Evolutionary conservation across 2,888 invertebrate species (phyloP).

Genomic region (Epirrhoe tristata): DNA sequence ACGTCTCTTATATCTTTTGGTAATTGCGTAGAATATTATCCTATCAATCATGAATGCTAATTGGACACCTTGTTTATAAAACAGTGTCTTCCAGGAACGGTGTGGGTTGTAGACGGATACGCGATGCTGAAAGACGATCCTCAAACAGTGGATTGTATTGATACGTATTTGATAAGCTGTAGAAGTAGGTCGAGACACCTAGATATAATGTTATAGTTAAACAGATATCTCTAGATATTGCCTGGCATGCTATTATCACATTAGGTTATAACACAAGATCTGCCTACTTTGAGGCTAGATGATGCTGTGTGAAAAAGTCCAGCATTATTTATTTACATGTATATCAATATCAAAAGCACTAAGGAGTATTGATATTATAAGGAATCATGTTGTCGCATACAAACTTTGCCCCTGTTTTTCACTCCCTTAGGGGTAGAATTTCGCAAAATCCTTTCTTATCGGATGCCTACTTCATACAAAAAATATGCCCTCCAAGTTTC

Average conservation of each 20-base stretch:
- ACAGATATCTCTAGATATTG: neutral
- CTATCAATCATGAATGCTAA: constrained; percentile 24
- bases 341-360: no score
- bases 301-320: no score
- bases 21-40: constrained; percentile 11
- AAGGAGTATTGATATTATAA: no score
- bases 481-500: no score
- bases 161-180: constrained; percentile 27
- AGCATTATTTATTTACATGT: no score
- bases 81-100: constrained; percentile 64
- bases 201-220: neutral
- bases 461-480: no score
- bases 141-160: constrained; percentile 30
- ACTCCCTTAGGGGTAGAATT: no score
- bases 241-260: neutral
- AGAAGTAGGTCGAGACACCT: constrained; percentile 24
- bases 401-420: no score
- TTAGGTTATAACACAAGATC: neutral
- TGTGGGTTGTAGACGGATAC: constrained; percentile 45
- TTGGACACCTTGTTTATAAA: constrained; percentile 60
- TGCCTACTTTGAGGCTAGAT: no score
- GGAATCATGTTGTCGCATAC: no score
- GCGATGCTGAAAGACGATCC: constrained; percentile 42
- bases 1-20: neutral
- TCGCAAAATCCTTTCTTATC: no score